Evolutionary conservation across 1,140 invertebrate genomes (phyloP), one percentile per base, ranked within the genome.

Genomic region (Papilio polytes): DNA sequence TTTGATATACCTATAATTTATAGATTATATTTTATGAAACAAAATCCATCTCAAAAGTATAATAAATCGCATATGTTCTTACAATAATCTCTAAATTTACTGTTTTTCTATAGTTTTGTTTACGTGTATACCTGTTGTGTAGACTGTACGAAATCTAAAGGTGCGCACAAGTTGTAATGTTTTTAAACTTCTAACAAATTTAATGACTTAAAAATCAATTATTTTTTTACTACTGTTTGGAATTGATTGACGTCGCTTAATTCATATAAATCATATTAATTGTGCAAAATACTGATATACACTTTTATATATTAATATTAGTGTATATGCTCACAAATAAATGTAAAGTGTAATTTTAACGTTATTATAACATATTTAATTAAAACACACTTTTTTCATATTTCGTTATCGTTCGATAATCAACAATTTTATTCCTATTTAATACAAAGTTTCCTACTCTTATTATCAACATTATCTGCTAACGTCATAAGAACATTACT

Each of bases 201-300:
- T 66, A 53, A 78, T 78, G 56, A 59, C 56, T 41, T 44, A 78
- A 66, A 41, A 78, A 78, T 78, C 77, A 78, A 78, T 78, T 78
- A 70, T 66, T 66, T 66, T 78, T 78, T 78, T 44, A 78, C 77
- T 78, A 78, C 77, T 78, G 77, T 78, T 78, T 51, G 77, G 53
- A 66, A 78, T 78, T 78, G 59, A 66, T 78, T 4, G 31, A 46
- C 56, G 77, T 76, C 44, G 12, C 12, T 76, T 36, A 36, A 41
- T 44, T 26, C 59, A 46, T 78, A 78, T 78, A 78, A 78, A 78
- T 78, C 77, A 78, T 46, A 66, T 78, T 66, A 44, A 78, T 78
- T 46, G 77, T 78, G 77, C 77, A 66, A 66, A 78, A 66, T 46
- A 66, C 77, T 63, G 36, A 66, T 78, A 46, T 76, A 31, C 26